phyloP scores from a whole-genome alignment of 1,140 invertebrate species.

The Melipona quadrifasciata region DNA sequence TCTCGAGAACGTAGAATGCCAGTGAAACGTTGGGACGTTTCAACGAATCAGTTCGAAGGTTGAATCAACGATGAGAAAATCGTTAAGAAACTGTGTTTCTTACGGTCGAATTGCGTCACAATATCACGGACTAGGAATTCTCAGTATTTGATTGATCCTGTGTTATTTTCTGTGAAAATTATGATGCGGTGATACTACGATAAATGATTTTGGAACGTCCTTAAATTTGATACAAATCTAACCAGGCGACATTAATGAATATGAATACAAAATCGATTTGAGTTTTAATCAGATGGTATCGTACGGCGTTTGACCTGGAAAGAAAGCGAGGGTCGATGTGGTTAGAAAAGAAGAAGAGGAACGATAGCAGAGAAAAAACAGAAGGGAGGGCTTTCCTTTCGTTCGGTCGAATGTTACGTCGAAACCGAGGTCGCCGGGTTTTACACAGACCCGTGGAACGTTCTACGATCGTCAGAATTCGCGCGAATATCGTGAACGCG shows the following conservation, averaged over 20 bases:
- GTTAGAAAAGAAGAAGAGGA: neutral
- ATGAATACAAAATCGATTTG: neutral
- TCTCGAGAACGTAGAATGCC: neutral
- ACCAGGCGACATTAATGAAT: neutral
- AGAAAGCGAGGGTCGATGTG: neutral
- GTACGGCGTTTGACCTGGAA: conserved; percentile 1
- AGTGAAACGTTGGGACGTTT: neutral
- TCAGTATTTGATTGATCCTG: too few relatives aligned
- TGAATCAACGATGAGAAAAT: conserved; percentile 15
- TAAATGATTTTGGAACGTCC: neutral
- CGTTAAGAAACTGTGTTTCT: neutral
- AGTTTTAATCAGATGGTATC: neutral
- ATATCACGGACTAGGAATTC: neutral
- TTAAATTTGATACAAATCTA: neutral
- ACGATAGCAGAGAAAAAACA: conserved; percentile 28
- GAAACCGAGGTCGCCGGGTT: conserved; percentile 49
- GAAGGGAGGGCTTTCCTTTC: conserved; percentile 32
- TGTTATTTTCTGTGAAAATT: neutral
- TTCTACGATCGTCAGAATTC: conserved; percentile 3
- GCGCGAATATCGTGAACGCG: conserved; percentile 4
- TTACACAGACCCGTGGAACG: neutral
- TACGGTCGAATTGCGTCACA: too few relatives aligned
- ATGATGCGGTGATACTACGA: neutral
- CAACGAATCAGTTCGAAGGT: neutral
- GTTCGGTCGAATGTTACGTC: conserved; percentile 47